Evolutionary conservation across 2,113 vertebrate species (phyloP).

Genomic region (Ginglymostoma cirratum): DNA sequence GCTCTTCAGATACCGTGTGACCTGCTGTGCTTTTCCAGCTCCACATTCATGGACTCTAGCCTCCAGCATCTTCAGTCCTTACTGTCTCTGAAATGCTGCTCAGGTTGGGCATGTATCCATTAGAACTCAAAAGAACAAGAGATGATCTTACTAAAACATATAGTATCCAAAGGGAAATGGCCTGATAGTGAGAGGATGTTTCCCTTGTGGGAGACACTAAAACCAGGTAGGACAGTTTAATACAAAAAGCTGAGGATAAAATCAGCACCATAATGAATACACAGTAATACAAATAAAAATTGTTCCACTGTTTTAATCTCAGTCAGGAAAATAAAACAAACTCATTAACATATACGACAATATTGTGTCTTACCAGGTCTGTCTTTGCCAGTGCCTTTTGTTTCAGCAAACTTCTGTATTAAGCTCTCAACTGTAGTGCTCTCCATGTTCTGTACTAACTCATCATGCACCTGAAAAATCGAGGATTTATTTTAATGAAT

Average conservation of each 20-base stretch:
- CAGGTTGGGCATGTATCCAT: no score
- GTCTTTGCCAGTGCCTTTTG: slow-evolving; percentile 92
- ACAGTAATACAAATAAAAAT: background rate
- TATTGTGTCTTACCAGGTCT: slow-evolving; percentile 73
- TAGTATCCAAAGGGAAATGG: no score
- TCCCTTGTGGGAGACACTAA: no score
- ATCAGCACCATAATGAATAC: background rate
- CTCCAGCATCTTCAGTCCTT: no score
- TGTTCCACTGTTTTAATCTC: background rate
- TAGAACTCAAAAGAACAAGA: no score
- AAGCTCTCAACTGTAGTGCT: slow-evolving; percentile 88
- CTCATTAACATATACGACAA: background rate
- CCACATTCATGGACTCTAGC: no score
- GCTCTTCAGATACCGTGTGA: no score
- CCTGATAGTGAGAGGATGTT: no score
- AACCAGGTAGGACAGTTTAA: no score
- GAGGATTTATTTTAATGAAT: slow-evolving; percentile 28
- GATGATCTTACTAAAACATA: no score
- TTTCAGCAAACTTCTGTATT: slow-evolving; percentile 86
- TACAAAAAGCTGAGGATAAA: background rate
- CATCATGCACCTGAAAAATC: slow-evolving; percentile 74
- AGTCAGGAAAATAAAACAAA: background rate
- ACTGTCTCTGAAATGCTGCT: no score
- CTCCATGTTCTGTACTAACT: slow-evolving; percentile 90
- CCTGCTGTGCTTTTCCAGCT: no score